Evolutionary conservation across 2,113 vertebrate genomes (phyloP).

Genomic region (Alaudala cheleensis): DNA sequence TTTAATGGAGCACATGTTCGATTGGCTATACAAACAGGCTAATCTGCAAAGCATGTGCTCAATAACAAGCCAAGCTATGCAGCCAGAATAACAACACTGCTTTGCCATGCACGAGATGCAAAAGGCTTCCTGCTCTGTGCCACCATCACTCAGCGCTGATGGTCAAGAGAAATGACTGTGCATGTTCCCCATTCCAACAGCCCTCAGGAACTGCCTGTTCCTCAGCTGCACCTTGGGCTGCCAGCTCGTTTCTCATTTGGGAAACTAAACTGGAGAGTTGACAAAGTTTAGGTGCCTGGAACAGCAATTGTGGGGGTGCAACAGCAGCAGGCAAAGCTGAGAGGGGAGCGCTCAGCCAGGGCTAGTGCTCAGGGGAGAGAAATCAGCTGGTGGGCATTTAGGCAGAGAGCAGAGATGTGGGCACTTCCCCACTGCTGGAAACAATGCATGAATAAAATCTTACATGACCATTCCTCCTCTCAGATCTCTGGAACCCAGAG

Average conservation of each 20-base stretch:
- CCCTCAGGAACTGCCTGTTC: slow-evolving; percentile 21
- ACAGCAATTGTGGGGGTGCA: neutral
- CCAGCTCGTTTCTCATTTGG: neutral
- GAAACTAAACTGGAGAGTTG: neutral
- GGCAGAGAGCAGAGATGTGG: neutral
- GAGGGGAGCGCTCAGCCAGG: neutral
- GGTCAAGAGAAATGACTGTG: neutral
- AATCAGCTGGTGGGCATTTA: slow-evolving; percentile 3
- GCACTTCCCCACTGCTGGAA: neutral
- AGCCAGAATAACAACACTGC: slow-evolving; percentile 77
- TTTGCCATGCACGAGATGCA: slow-evolving; percentile 40
- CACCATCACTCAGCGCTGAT: neutral
- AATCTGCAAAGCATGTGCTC: slow-evolving; percentile 91
- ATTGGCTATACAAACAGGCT: slow-evolving; percentile 90
- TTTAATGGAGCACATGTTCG: slow-evolving; percentile 91
- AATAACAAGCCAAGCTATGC: slow-evolving; percentile 78
- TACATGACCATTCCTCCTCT: neutral
- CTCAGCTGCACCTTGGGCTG: neutral
- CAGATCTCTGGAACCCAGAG: neutral
- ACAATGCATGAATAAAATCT: neutral
- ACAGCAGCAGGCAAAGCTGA: neutral
- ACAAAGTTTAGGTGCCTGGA: slow-evolving; percentile 34
- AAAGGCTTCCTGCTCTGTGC: slow-evolving; percentile 12
- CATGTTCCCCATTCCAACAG: neutral
- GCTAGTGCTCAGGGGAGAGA: rapidly evolving